Conservation (phyloP, 2,797 vertebrate genomes). For the Geotrypetes seraphini region DNA sequence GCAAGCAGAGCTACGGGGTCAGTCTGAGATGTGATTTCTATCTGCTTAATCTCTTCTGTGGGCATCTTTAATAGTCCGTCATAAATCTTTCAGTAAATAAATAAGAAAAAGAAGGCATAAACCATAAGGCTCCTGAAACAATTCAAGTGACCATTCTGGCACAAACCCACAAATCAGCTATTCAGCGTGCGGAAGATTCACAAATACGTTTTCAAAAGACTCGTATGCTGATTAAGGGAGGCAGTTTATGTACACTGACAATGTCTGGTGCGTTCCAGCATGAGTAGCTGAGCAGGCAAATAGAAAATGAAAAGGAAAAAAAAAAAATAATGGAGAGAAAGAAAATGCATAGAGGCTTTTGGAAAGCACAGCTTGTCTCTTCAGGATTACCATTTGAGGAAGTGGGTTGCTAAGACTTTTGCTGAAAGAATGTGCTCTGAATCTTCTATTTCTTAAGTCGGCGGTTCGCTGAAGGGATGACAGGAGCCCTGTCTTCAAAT, state of each 20-base stretch:
- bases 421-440: no score
- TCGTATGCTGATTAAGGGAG: conserved; percentile 44
- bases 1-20: no score
- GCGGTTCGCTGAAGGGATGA: no score
- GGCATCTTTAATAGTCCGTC: conserved; percentile 18
- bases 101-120: conserved; percentile 40
- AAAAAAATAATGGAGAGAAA: not conserved
- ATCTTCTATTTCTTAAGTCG: no score
- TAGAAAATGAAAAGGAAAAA: conserved; percentile 12
- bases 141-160: conserved; percentile 30
- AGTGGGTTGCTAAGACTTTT: no score
- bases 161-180: conserved; percentile 38
- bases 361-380: not conserved
- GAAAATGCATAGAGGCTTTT: conserved; percentile 6
- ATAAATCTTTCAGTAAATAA: conserved; percentile 40
- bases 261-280: conserved; percentile 2
- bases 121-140: conserved; percentile 21
- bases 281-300: not conserved
- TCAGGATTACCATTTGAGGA: no score
- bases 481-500: no score
- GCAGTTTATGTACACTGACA: conserved; percentile 25
- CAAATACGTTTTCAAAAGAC: conserved; percentile 33
- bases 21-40: no score
- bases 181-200: conserved; percentile 17
- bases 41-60: conserved; percentile 15